Conservation (phyloP, 92 coral and sea anemone species). For the Palythoa caribaeorum region DNA sequence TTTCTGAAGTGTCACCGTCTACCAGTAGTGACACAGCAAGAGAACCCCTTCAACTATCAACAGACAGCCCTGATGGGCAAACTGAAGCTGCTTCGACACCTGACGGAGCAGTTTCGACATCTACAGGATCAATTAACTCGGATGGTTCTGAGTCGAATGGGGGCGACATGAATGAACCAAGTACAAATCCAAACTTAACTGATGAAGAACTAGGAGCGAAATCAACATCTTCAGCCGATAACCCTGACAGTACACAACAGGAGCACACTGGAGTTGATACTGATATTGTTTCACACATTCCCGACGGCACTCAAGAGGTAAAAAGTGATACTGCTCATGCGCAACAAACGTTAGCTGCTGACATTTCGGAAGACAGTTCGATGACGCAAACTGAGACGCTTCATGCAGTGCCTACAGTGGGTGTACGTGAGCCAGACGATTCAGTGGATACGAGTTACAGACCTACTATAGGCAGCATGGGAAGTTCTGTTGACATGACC, state of each 20-base stretch:
- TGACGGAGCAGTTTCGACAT: not conserved
- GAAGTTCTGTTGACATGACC: not conserved
- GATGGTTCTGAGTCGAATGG: not conserved
- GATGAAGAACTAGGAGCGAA: not conserved
- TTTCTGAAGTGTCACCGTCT: conserved; percentile 4
- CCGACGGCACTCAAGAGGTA: not conserved
- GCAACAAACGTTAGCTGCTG: not conserved
- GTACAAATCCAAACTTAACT: not conserved
- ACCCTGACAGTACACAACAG: not conserved
- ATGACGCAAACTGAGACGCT: conserved; percentile 4
- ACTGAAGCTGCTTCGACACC: not conserved
- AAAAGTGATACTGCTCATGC: not conserved
- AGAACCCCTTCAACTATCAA: not conserved
- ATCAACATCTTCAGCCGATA: not conserved
- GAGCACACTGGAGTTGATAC: not conserved
- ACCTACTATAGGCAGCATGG: not conserved
- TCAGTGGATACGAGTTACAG: conserved; percentile 13
- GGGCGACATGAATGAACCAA: not conserved
- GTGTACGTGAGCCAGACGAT: not conserved
- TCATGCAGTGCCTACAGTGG: conserved; percentile 11
- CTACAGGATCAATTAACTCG: not conserved
- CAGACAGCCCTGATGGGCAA: not conserved
- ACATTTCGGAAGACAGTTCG: not conserved
- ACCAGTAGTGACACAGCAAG: not conserved
- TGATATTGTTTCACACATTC: not conserved